These are phyloP conservation scores for Ictidomys tridecemlineatus DNA, from an alignment of 2,113 vertebrate genomes.

Conservation along the genomic window DNA sequence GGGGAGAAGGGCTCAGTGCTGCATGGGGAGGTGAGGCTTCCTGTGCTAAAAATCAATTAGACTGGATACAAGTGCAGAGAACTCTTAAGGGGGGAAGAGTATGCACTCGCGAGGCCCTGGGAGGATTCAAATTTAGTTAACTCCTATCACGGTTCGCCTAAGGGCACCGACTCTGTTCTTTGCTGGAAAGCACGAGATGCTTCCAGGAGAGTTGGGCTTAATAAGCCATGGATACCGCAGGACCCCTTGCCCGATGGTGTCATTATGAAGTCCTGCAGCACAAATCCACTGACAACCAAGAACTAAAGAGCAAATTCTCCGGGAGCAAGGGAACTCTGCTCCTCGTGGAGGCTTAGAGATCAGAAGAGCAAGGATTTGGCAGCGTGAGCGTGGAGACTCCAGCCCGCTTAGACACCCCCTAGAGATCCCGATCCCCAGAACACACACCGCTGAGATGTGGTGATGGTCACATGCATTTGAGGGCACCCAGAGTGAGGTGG, in stretches of 20 bases:
- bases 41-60: slow-evolving; percentile 72
- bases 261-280: slow-evolving; percentile 28
- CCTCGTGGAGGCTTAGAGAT: neutral
- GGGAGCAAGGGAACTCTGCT: neutral
- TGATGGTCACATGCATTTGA: accelerated
- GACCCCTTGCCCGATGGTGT: neutral
- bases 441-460: accelerated
- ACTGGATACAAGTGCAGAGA: slow-evolving; percentile 67
- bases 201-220: slow-evolving; percentile 51
- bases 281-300: neutral
- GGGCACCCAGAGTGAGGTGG: neutral
- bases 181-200: neutral
- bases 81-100: slow-evolving; percentile 50
- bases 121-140: slow-evolving; percentile 78
- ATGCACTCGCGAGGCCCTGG: slow-evolving; percentile 52
- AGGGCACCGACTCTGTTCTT: slow-evolving; percentile 68
- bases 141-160: slow-evolving; percentile 61
- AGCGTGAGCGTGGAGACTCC: neutral
- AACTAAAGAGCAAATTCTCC: neutral
- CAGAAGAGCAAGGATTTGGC: neutral
- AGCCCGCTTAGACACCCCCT: neutral
- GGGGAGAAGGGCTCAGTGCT: slow-evolving; percentile 19
- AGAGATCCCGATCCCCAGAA: neutral
- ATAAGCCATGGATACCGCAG: slow-evolving; percentile 1
- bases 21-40: slow-evolving; percentile 50